A percentile compares a stretch with the other conserved stretches of the same genome.
These are phyloP conservation scores for Oegoconia quadripuncta DNA, from an alignment of 2,888 invertebrate genomes.

Conservation along the genomic window DNA sequence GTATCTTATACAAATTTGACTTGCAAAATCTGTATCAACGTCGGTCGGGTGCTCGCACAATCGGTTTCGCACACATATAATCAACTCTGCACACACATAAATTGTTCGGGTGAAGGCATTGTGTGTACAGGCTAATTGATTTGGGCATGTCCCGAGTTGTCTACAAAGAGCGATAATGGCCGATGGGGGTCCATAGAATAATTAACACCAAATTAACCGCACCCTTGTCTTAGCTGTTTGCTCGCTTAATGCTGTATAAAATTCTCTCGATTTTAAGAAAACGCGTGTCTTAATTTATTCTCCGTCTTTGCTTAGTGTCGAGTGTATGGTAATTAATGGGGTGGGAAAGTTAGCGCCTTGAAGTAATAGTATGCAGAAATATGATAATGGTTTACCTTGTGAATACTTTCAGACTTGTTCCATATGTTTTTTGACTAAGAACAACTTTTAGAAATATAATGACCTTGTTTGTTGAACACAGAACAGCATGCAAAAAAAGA, in stretches of 20 bases:
- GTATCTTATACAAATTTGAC: background rate
- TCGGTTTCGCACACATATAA: slow-evolving; percentile 21
- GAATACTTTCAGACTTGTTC: no score
- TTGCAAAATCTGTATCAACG: background rate
- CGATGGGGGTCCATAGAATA: slow-evolving; percentile 51
- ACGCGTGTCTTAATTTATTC: background rate
- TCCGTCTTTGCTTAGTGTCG: no score
- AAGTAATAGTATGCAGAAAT: no score
- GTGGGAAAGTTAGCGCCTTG: no score
- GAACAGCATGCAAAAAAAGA: no score
- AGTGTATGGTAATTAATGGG: no score
- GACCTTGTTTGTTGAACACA: no score
- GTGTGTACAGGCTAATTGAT: slow-evolving; percentile 64
- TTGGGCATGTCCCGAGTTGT: slow-evolving; percentile 39
- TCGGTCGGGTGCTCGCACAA: slow-evolving; percentile 15
- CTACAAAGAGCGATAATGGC: slow-evolving; percentile 40
- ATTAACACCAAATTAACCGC: slow-evolving; percentile 61
- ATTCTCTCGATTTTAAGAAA: background rate
- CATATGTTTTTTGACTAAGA: no score
- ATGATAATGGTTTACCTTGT: no score
- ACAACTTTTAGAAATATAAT: no score
- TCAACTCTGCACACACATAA: slow-evolving; percentile 45
- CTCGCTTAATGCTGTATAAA: slow-evolving; percentile 55
- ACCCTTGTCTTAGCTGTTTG: slow-evolving; percentile 38
- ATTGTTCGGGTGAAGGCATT: slow-evolving; percentile 38